Conservation (phyloP, 2,113 vertebrate genomes). For the Synodontis membranacea region DNA sequence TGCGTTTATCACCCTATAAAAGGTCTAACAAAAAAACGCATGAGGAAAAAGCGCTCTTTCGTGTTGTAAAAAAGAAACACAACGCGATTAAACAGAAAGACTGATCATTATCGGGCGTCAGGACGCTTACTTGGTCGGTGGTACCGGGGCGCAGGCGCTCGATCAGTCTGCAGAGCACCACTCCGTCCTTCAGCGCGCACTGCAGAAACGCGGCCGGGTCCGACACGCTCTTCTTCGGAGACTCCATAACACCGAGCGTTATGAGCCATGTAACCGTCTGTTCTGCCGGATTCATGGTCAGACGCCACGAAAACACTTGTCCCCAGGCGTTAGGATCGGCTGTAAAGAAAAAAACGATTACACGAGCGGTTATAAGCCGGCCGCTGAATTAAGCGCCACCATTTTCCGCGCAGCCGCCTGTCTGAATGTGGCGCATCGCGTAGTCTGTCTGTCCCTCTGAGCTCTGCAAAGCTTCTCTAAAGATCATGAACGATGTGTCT, state of each 20-base stretch:
- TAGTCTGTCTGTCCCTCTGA: neutral
- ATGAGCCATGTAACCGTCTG: conserved; percentile 98
- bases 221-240: conserved; percentile 92
- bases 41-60: neutral
- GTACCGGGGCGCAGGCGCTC: conserved; percentile 91
- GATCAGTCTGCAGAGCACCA: conserved; percentile 89
- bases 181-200: conserved; percentile 87
- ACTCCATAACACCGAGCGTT: conserved; percentile 91
- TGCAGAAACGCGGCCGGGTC: conserved; percentile 93
- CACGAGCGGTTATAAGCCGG: conserved; percentile 24
- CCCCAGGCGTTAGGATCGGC: neutral
- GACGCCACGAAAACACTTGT: neutral
- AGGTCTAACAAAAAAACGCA: neutral
- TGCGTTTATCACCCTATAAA: neutral
- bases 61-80: neutral
- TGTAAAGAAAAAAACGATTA: neutral
- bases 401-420: conserved; percentile 46
- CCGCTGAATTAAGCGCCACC: conserved; percentile 51
- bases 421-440: conserved; percentile 15
- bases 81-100: neutral
- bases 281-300: conserved; percentile 90
- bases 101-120: neutral
- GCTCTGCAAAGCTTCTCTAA: neutral
- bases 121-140: conserved; percentile 81
- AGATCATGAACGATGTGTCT: conserved; percentile 52